Conservation (phyloP, 2,797 vertebrate genomes). For the Ibycter americanus region DNA sequence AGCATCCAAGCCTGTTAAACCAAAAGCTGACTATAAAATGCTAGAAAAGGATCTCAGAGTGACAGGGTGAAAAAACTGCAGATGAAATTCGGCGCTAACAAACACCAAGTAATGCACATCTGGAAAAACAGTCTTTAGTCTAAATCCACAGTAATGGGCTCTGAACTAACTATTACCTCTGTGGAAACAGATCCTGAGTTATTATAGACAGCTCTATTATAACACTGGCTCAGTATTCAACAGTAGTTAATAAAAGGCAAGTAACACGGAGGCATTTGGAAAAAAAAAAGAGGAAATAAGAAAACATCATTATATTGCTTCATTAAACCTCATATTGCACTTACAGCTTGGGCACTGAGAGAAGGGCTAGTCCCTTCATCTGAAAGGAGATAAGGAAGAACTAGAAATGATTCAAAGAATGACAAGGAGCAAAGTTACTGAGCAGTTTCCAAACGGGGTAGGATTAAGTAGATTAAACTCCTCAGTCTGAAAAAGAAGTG, state of each 20-base stretch:
- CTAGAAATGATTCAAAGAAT: background rate
- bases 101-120: background rate
- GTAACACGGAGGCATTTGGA: background rate
- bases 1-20: background rate
- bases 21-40: background rate
- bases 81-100: background rate
- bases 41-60: background rate
- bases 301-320: background rate
- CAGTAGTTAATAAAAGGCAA: background rate
- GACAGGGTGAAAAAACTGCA: background rate
- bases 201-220: background rate
- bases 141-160: background rate
- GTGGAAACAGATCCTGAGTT: background rate
- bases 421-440: background rate
- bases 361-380: background rate
- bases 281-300: background rate
- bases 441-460: background rate
- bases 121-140: background rate
- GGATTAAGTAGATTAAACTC: background rate
- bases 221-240: background rate
- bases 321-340: background rate
- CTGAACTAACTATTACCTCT: background rate
- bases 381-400: background rate
- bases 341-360: background rate
- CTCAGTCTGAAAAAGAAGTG: background rate